Evolutionary conservation across 2,797 vertebrate genomes (phyloP), one percentile per base, ranked within the genome.

Genomic region (Sphenopsis melanotis): DNA sequence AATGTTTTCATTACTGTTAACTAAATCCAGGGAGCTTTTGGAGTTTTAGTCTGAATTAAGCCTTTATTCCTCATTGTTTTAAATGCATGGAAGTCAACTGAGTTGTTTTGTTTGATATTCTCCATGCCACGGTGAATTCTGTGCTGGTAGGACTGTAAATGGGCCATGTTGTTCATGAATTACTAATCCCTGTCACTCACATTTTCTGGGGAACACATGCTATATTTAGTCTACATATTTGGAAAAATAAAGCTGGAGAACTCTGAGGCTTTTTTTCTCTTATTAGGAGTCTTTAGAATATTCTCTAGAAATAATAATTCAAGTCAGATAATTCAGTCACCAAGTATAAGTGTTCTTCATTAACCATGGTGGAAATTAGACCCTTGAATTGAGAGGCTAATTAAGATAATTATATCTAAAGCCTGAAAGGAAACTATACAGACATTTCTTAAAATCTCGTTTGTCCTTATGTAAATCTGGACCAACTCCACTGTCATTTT

Each of bases 141-240:
- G 11, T 53, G 75, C 90, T 95, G 91, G 72, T 92, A 95, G 95
- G 96, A 88, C 93, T 94, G 94, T 95, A 96, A 96, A 95, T 91
- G 90, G 88, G 84, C 68, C 70, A 81, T 8, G 15, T 84, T n/a
- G 46, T 53, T 97, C 75, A 93, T 96, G 70, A 97, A 96, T 98
- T 94, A 97, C 95, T 97, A 91, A 98, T 94, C 85, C 76, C 41
- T 26, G 90, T 82, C 91, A 60, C 87, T 94, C 93, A 76, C 74
- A 83, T 94, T 97, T 96, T 96, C 94, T 89, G 89, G 93, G 94
- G 85, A 97, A 93, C 77, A 84, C 27, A 21, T 37, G 52, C 89
- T 87, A 84, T 88, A 89, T 88, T 93, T 83, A 71, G 83, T 86
- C 83, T 84, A 93, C 88, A 69, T 59, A 56, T 70, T 59, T 74